A percentile compares a stretch with the other conserved stretches of the same genome.
Conservation (phyloP, 1,140 invertebrate species). For the Mylabris phalerata region DNA sequence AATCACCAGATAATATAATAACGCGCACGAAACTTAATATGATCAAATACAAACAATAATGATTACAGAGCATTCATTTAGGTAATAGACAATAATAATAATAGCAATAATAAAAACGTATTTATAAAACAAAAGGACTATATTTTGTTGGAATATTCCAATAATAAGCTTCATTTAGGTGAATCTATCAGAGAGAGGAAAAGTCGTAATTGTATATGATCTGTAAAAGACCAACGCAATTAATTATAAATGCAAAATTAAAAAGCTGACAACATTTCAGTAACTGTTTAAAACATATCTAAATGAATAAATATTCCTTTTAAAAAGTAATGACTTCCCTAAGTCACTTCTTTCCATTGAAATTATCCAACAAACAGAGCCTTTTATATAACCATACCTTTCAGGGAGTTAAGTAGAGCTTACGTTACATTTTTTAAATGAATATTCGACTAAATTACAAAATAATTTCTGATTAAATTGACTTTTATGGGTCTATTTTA, state of each 20-base stretch:
- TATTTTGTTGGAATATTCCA: not conserved
- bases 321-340: constrained; percentile 23
- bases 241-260: constrained; percentile 19
- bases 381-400: constrained; percentile 2
- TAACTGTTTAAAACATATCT: constrained; percentile 17
- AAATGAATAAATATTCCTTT: constrained; percentile 23
- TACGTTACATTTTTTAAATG: not conserved
- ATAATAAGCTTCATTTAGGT: not conserved
- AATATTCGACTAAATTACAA: too few relatives aligned
- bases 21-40: not conserved
- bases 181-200: constrained; percentile 2
- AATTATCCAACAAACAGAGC: not conserved
- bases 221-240: constrained; percentile 12
- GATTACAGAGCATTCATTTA: not conserved
- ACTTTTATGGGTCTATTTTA: too few relatives aligned
- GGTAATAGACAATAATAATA: not conserved
- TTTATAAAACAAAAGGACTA: not conserved
- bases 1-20: not conserved
- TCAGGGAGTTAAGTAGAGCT: not conserved
- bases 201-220: constrained; percentile 7
- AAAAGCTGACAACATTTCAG: constrained; percentile 17
- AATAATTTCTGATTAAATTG: too few relatives aligned
- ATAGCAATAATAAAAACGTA: not conserved
- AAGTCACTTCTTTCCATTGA: constrained; percentile 19
- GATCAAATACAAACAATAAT: not conserved